phyloP scores from a whole-genome alignment of 2,888 invertebrate species.

The Phanerotoma sp. region DNA sequence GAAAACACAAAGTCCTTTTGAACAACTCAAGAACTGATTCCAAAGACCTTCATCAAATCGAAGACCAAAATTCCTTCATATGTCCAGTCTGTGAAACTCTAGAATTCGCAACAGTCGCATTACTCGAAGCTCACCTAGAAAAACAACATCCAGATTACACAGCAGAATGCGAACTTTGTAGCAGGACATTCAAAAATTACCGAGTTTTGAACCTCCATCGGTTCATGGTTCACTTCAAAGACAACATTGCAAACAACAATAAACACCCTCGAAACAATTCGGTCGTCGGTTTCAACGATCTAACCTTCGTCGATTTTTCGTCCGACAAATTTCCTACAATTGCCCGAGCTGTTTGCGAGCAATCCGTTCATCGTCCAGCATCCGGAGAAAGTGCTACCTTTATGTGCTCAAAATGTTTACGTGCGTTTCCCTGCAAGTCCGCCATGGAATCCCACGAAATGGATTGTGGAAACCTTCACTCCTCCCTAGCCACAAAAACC shows the following conservation, averaged over 20 bases:
- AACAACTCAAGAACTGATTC: conserved; percentile 49
- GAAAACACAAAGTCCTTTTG: conserved; percentile 47
- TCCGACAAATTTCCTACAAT: conserved; percentile 78
- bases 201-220: conserved; percentile 72
- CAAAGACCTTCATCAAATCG: conserved; percentile 28
- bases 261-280: conserved; percentile 55
- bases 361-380: conserved; percentile 64
- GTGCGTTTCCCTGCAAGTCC: conserved; percentile 72
- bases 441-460: conserved; percentile 70
- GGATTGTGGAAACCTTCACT: conserved; percentile 64
- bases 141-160: conserved; percentile 67
- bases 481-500: conserved; percentile 53
- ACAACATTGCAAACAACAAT: not conserved
- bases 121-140: conserved; percentile 68
- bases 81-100: conserved; percentile 68
- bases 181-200: conserved; percentile 72
- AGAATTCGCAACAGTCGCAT: conserved; percentile 64
- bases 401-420: conserved; percentile 70
- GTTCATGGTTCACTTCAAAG: conserved; percentile 61
- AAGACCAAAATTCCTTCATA: conserved; percentile 30
- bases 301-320: conserved; percentile 78
- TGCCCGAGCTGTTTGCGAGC: conserved; percentile 72
- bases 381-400: conserved; percentile 64
- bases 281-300: conserved; percentile 69
- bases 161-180: conserved; percentile 73